Base-by-base conservation (phyloP, 2,888 invertebrate genomes). In the Apamea crenata region DNA sequence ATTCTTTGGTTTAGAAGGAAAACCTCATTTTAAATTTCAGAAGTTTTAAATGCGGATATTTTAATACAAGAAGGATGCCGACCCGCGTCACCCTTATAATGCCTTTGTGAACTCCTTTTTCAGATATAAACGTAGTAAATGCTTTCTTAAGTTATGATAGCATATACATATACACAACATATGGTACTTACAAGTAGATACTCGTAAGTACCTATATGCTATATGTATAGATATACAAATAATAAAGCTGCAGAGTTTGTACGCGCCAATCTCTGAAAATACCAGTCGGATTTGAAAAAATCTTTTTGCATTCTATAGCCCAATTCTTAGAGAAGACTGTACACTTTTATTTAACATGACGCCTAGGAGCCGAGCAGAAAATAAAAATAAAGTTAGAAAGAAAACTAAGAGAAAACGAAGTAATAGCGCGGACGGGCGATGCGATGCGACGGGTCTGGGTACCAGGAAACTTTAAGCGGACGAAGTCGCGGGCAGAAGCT, bases 1-100 rank as follows among this genome's bases (percentile, higher is more conserved):
- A 92, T 92, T 91, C 91, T 92, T 92, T 87, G 89, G 90, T 91
- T 91, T 89, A 81, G 85, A 89, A 87, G 87, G 89, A 87, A 88
- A 87, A 91, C 88, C 87, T 88, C 89, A 88, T 89, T 92, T 91
- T 90, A 90, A 90, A 90, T 92, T 91, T 89, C 67, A 87, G 82
- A 91, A 92, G 91, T 91, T 91, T 89, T 84, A 81, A 85, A 78
- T 84, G 79, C 84, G 87, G 85, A 86, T 89, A 81, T 90, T 92
- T 91, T 90, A 89, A 88, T 88, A 88, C 82, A 82, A 83, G 81
- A 63, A 74, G 14, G 76, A 83, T 85, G 78, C 25, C 3, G 56
- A 56, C 66, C 81, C 56, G 44, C 83, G 86, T 88, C 86, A 87
- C 83, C 68, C 75, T 88, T 84, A 80, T 85, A 88, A 89, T 86